Base-by-base conservation (phyloP, 1,140 invertebrate genomes). In the Diachasma alloeum region DNA sequence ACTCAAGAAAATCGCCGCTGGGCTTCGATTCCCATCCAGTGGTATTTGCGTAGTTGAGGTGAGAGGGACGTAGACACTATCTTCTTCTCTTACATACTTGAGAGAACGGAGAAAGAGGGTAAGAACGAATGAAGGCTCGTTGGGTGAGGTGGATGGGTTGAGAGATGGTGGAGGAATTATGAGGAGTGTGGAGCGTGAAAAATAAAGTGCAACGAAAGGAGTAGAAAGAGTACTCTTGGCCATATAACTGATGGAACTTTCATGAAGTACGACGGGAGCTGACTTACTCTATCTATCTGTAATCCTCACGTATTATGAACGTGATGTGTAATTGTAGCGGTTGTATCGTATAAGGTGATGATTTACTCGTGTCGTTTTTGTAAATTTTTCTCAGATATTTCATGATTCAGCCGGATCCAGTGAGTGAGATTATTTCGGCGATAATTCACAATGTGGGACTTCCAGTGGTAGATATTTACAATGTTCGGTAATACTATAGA, bases 171-270 rank as follows among this genome's bases (percentile, higher is more conserved):
- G 24, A 63, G 59, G 59, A 63, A 63, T 63, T 63, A 63, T 63
- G 59, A 63, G 59, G 59, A 26, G 24, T 63, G 59, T 26, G 59
- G 59, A 63, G 59, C 24, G 13, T 13, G 59, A 63, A 26, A 63
- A 63, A 63, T 63, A 63, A 63, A 63, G 24, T 63, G 59, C 59
- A 26, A 59, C n/a, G 44, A 17, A 22, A 26, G 11, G 24, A 63
- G 4, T 63, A 19, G 11, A 63, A 26, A 63, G 22, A 63, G 59
- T 56, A 56, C 48, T 63, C 48, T 63, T 26, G 10, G 9, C 59
- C 59, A 63, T 63, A 26, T 63, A 63, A 63, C 59, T 63, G 59
- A 63, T 63, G 59, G 59, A 63, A 63, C 59, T 63, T 63, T 63
- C 59, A 63, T 63, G 59, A 63, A 63, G 22, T 63, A 26, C 59